Evolutionary conservation across 2,888 invertebrate species (phyloP).

Genomic region (Bruchidius siliquastri): DNA sequence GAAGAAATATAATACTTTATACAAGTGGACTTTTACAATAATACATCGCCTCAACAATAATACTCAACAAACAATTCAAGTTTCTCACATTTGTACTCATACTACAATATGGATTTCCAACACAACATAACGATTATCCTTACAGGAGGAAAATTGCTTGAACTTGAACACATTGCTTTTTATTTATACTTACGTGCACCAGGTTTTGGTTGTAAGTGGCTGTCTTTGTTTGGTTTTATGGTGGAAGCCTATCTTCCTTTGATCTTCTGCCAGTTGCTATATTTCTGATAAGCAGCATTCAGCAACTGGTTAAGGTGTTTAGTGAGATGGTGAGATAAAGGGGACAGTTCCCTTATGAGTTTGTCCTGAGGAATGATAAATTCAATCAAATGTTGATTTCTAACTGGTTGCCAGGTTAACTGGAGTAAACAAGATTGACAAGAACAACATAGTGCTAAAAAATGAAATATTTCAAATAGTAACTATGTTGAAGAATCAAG

Average conservation of each 20-base stretch:
- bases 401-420: not conserved
- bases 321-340: slow-evolving; percentile 73
- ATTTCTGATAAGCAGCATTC: slow-evolving; percentile 80
- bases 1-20: not conserved
- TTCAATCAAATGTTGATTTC: not conserved
- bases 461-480: no score
- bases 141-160: not conserved
- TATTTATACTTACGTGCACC: not conserved
- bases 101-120: not conserved
- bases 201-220: not conserved
- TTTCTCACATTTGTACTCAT: not conserved
- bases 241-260: slow-evolving; percentile 35
- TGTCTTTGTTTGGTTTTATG: not conserved
- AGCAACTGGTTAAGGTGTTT: slow-evolving; percentile 84
- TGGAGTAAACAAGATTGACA: no score
- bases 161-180: not conserved
- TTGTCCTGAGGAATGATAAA: slow-evolving; percentile 59
- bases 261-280: slow-evolving; percentile 72
- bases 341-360: slow-evolving; percentile 74
- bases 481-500: no score
- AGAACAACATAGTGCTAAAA: no score
- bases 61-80: not conserved
- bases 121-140: not conserved
- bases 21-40: not conserved
- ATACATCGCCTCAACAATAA: not conserved